Conservation (phyloP, 2,797 vertebrate genomes). For the Cottoperca gobio region DNA sequence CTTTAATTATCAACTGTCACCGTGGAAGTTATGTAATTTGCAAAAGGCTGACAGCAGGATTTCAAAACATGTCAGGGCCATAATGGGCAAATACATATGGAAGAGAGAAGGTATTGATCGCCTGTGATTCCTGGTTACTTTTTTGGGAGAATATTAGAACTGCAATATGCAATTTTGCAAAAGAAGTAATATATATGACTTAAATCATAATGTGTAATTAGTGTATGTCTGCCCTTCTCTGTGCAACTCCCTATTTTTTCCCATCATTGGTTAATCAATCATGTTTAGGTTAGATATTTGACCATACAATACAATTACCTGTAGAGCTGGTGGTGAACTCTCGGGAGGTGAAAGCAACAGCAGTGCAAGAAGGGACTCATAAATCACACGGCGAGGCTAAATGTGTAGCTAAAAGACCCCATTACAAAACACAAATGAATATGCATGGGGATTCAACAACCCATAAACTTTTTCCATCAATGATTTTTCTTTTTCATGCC, state of each 20-base stretch:
- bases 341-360: background rate
- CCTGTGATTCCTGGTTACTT: background rate
- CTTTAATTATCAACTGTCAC: conserved; percentile 29
- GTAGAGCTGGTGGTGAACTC: background rate
- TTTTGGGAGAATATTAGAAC: background rate
- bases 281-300: conserved; percentile 1
- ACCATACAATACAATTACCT: conserved; percentile 4
- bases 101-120: background rate
- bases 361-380: conserved; percentile 21
- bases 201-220: background rate
- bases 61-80: conserved; percentile 7
- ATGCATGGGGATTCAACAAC: conserved; percentile 39
- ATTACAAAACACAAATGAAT: conserved; percentile 56
- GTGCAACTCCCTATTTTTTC: background rate
- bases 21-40: conserved; percentile 14
- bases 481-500: background rate
- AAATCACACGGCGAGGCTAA: conserved; percentile 44
- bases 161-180: background rate
- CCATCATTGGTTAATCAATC: conserved; percentile 15
- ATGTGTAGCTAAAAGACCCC: conserved; percentile 27
- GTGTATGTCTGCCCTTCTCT: background rate
- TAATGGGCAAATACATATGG: background rate
- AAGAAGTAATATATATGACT: background rate
- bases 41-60: background rate
- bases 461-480: background rate